These are phyloP conservation scores for Pseudobourletiella spinata DNA, from an alignment of 1,140 invertebrate genomes.

Conservation along the genomic window DNA sequence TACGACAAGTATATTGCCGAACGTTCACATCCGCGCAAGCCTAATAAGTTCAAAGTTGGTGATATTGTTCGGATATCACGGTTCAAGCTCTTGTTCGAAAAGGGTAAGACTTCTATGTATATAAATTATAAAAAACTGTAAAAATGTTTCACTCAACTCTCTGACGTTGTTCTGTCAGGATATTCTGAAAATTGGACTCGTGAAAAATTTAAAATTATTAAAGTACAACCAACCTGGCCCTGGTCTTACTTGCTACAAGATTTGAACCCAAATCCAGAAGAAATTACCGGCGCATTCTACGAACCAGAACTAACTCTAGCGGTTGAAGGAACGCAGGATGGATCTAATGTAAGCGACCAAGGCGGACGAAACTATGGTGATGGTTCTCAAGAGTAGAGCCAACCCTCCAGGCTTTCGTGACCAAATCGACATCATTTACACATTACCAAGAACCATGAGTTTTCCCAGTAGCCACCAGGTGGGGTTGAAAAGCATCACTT, in stretches of 20 bases:
- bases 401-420: too few species aligned
- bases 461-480: too few species aligned
- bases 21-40: not conserved
- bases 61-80: not conserved
- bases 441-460: too few species aligned
- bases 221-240: not conserved
- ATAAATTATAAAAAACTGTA: not conserved
- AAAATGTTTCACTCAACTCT: not conserved
- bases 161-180: not conserved
- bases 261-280: too few species aligned
- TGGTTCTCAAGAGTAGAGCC: too few species aligned
- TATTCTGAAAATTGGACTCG: not conserved
- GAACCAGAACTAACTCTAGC: too few species aligned
- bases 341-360: too few species aligned
- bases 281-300: too few species aligned
- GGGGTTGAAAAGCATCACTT: too few species aligned
- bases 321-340: too few species aligned
- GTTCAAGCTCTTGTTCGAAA: slow-evolving; percentile 1
- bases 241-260: not conserved
- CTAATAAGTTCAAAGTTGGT: slow-evolving; percentile 7
- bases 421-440: too few species aligned
- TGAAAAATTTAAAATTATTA: not conserved
- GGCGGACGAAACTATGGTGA: too few species aligned
- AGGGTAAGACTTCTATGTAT: slow-evolving; percentile 1
- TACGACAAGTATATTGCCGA: not conserved